Percentiles rank a stretch among this genome's conserved stretches.
Conservation (phyloP, 2,113 vertebrate genomes). For the Nycticorax nycticorax region DNA sequence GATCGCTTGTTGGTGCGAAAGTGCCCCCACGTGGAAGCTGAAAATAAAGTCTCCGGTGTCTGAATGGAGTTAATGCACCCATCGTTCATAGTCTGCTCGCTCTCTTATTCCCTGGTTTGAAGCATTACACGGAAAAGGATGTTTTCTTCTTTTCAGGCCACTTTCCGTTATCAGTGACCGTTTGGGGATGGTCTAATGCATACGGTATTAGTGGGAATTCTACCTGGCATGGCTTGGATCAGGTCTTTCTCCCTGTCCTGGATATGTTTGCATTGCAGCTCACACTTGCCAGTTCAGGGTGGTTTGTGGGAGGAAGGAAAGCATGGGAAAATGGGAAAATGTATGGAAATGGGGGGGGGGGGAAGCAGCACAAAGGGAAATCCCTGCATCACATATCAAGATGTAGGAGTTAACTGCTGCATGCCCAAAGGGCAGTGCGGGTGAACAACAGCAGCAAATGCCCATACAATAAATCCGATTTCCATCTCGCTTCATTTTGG, state of each 20-base stretch:
- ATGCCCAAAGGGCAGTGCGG: background rate
- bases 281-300: background rate
- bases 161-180: background rate
- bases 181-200: background rate
- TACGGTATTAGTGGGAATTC: background rate
- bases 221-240: background rate
- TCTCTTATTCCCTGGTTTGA: background rate
- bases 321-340: background rate
- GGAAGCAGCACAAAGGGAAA: background rate
- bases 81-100: background rate
- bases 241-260: background rate
- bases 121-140: background rate
- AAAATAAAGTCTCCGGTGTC: background rate
- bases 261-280: background rate
- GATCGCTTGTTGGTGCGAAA: slow-evolving; percentile 26
- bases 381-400: accelerated
- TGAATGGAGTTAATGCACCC: background rate
- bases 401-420: background rate
- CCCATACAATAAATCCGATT: accelerated
- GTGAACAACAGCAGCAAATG: background rate
- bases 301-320: background rate
- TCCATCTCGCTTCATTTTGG: background rate
- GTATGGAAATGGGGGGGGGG: accelerated
- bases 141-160: background rate
- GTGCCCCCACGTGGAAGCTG: slow-evolving; percentile 62